Conservation (phyloP, 30 jellyfish, hydroid and myxozoan genomes). For the Clytia hemisphaerica region DNA sequence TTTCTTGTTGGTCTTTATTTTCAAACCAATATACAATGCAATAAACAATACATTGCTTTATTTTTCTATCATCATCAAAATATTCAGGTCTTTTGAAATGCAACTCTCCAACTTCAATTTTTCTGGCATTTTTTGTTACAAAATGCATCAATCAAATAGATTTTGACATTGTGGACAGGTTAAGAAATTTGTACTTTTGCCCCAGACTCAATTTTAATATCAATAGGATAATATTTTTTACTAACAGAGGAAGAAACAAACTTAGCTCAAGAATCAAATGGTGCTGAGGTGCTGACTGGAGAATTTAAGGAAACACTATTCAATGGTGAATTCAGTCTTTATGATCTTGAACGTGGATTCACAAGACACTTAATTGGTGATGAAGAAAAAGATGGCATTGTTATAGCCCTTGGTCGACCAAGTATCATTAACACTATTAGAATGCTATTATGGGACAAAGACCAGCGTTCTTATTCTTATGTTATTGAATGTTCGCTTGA, state of each 20-base stretch:
- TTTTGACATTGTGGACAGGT: too few relatives aligned
- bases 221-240: too few relatives aligned
- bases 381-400: constrained; percentile 54
- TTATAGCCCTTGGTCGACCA: constrained; percentile 71
- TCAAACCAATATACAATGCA: too few relatives aligned
- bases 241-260: constrained; percentile 72
- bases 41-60: too few relatives aligned
- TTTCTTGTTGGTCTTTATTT: background rate
- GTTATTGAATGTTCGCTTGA: constrained; percentile 63
- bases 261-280: constrained; percentile 73
- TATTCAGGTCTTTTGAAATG: too few relatives aligned
- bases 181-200: background rate
- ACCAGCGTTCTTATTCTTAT: constrained; percentile 70
- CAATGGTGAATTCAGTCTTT: constrained; percentile 43
- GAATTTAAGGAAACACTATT: constrained; percentile 72
- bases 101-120: too few relatives aligned
- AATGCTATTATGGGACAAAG: constrained; percentile 75
- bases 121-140: too few relatives aligned
- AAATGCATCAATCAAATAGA: too few relatives aligned
- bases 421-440: constrained; percentile 69
- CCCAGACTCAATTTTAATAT: background rate
- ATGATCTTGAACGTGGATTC: constrained; percentile 79
- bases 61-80: too few relatives aligned
- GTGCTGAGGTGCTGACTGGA: constrained; percentile 72
- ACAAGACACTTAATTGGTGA: constrained; percentile 57